phyloP scores from a whole-genome alignment of 2,797 vertebrate species.

The Xenops minutus region DNA sequence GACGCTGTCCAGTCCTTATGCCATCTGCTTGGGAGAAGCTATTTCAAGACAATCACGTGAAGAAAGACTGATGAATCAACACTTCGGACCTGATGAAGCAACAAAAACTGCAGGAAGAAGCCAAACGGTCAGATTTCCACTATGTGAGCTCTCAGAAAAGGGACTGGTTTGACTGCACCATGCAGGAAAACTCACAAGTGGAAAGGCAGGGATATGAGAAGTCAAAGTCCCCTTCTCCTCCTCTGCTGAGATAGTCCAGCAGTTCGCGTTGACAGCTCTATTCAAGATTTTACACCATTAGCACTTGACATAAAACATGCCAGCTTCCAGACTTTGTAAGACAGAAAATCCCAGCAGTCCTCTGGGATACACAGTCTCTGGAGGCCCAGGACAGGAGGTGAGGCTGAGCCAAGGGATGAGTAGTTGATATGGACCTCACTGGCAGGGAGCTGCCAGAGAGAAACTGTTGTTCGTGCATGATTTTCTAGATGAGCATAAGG shows the following conservation, averaged over 20 bases:
- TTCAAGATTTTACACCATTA: not conserved
- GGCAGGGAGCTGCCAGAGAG: not conserved
- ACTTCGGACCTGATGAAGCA: not conserved
- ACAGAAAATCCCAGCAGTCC: not conserved
- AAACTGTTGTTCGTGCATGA: not conserved
- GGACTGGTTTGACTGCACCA: not conserved
- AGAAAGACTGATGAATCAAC: slow-evolving; percentile 29
- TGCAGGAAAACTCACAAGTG: not conserved
- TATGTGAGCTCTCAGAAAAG: not conserved
- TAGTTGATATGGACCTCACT: not conserved
- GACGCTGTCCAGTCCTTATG: not conserved
- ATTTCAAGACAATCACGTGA: slow-evolving; percentile 40
- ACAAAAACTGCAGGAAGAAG: slow-evolving; percentile 22
- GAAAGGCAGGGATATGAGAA: not conserved
- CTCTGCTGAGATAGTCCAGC: not conserved
- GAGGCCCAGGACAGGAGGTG: not conserved
- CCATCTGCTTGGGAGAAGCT: not conserved
- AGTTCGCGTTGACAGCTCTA: not conserved
- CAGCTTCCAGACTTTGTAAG: not conserved
- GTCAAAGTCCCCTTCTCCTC: not conserved
- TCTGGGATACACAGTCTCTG: not conserved
- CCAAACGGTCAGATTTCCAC: not conserved
- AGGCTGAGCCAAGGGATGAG: not conserved
- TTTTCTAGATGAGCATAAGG: not conserved
- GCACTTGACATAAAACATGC: not conserved